Base-by-base conservation (phyloP, 2,113 vertebrate genomes). In the Beaufortia kweichowensis region DNA sequence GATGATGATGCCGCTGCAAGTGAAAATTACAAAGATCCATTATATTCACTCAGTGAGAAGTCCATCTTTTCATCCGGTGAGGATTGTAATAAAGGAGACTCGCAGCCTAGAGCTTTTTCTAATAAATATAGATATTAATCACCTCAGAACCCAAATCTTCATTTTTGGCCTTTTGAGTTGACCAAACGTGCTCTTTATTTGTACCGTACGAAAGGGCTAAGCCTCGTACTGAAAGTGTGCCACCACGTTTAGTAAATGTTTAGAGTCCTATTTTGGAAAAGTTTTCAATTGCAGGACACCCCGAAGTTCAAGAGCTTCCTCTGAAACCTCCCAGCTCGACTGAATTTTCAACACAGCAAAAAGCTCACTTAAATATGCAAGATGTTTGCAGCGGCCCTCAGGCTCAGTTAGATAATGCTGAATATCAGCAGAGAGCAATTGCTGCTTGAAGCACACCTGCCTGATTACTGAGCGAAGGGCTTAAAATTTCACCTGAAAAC, bases 11-110 rank as follows among this genome's bases (percentile, higher is more conserved):
- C 10, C 14, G 15, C 3, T 83, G 84, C 86, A 86, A 77, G 21
- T 21, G 86, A 89, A 88, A 87, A 87, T 88, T 78, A 83, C 83
- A 84, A 82, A 73, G 70, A 68, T 84, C 85, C 86, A 87, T 88
- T 88, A 84, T 48, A 68, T 23, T 69, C 17, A 28, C 23, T 19
- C 65, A 69, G 39, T 61, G 55, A 21, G 48, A 41, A 59, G 53
- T 23, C 29, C n/a, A 57, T 43, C 24, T 41, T 41, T 59, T 28
- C 55, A 28, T 59, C 33, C 15, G 23, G 14, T 72, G 53, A 26
- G 69, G 48, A 28, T 4, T 56, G 23, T 70, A 56, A 72, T 72
- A 33, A 59, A 71, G 69, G 7, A 71, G 23, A 43, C 55, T n/a
- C n/a, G 8, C n/a, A 59, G 53, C 68, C 53, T 39, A 35, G 15